phyloP scores from a whole-genome alignment of 2,888 invertebrate species.

The Homarus gammarus region DNA sequence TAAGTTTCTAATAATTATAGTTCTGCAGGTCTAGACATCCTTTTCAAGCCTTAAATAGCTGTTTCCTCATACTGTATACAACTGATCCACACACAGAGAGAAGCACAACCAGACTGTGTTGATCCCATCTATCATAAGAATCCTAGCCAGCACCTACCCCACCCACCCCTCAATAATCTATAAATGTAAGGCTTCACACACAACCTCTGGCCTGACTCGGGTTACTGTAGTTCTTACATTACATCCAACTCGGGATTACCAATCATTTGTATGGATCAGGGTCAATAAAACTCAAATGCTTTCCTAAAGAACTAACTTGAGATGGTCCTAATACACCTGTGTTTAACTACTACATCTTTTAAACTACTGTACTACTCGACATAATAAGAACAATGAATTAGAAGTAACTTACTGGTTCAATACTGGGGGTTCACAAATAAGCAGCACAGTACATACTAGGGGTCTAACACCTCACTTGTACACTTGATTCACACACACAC shows the following conservation, averaged over 20 bases:
- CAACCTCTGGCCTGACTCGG: background rate
- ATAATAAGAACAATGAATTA: background rate
- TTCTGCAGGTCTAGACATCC: too few relatives aligned
- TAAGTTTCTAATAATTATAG: too few relatives aligned
- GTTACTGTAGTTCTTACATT: background rate
- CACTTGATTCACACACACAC: slow-evolving; percentile 13
- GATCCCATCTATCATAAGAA: slow-evolving; percentile 1
- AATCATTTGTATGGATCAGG: background rate
- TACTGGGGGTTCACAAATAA: background rate
- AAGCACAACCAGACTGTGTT: background rate
- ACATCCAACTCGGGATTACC: background rate
- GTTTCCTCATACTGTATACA: background rate
- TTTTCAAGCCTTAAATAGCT: too few relatives aligned
- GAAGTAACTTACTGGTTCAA: background rate
- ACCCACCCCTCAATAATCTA: too few relatives aligned
- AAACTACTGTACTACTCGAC: too few relatives aligned
- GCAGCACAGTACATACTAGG: background rate
- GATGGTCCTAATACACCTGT: background rate
- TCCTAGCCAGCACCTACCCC: background rate
- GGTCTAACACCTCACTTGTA: background rate
- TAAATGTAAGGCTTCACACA: slow-evolving; percentile 13
- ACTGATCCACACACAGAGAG: background rate
- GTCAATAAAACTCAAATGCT: background rate
- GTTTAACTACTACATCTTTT: background rate
- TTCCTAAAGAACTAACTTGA: background rate